These are phyloP conservation scores for Gymnosoma rotundatum DNA, from an alignment of 2,888 invertebrate genomes.

Conservation along the genomic window DNA sequence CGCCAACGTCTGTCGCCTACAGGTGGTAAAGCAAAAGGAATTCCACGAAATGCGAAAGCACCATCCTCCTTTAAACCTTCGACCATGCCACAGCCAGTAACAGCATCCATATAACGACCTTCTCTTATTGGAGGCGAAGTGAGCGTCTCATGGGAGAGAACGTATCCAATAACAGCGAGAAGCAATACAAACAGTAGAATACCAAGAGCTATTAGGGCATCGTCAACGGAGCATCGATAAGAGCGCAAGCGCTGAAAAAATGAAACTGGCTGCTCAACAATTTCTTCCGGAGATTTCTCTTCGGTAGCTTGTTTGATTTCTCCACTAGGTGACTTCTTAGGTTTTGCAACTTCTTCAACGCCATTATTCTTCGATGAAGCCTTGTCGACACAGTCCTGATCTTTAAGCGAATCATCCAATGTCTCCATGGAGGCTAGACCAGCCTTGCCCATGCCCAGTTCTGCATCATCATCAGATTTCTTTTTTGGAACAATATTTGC, in stretches of 20 bases:
- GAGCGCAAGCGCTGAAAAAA: conserved; percentile 85
- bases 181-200: conserved; percentile 85
- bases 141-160: conserved; percentile 85
- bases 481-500: conserved; percentile 85
- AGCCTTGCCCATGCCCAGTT: conserved; percentile 85
- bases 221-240: conserved; percentile 87
- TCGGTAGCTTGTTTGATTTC: conserved; percentile 77
- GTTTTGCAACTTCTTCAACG: conserved; percentile 88
- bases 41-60: conserved; percentile 90
- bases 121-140: conserved; percentile 86
- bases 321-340: conserved; percentile 82
- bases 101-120: conserved; percentile 88
- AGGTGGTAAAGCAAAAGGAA: conserved; percentile 91
- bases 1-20: conserved; percentile 87
- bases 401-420: conserved; percentile 87
- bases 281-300: conserved; percentile 78
- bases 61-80: conserved; percentile 91
- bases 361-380: conserved; percentile 83
- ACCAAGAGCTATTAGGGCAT: conserved; percentile 84
- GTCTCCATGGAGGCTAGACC: conserved; percentile 92
- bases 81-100: conserved; percentile 90
- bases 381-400: conserved; percentile 84
- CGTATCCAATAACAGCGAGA: conserved; percentile 85
- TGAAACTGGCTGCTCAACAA: conserved; percentile 79
- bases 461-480: conserved; percentile 83